Percentiles rank a stretch among this genome's conserved stretches.
phyloP scores from a whole-genome alignment of 1,140 invertebrate species.

The Rhyzopertha dominica region DNA sequence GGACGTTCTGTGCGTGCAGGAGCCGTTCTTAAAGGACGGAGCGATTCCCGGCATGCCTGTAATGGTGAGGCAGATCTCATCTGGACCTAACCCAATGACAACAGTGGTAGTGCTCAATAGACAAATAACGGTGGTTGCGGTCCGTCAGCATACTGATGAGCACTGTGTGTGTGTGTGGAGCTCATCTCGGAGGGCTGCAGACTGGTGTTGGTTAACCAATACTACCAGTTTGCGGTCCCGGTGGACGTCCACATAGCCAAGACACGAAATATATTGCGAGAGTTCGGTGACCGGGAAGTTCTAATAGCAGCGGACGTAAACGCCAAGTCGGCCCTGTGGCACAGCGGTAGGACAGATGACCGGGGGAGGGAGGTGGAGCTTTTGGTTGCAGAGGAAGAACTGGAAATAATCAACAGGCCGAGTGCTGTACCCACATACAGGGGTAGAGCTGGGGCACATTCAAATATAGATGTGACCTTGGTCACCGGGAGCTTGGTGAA shows the following conservation, averaged over 20 bases:
- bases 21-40: background rate
- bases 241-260: too few relatives aligned
- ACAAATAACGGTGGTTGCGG: background rate
- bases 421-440: background rate
- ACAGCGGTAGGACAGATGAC: background rate
- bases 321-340: too few relatives aligned
- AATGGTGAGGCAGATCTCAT: background rate
- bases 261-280: too few relatives aligned
- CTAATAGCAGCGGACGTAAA: too few relatives aligned
- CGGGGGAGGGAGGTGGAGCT: too few relatives aligned
- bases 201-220: too few relatives aligned
- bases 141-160: background rate
- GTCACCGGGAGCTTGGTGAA: background rate
- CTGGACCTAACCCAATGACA: background rate
- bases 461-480: conserved; percentile 1
- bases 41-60: background rate
- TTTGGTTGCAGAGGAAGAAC: background rate
- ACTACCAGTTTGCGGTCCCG: too few relatives aligned
- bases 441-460: background rate
- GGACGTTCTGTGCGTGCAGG: background rate
- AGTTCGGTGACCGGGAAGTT: too few relatives aligned
- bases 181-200: too few relatives aligned
- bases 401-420: background rate
- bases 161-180: background rate
- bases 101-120: background rate